Conservation (phyloP, 2,113 vertebrate genomes). For the Anguilla rostrata region DNA sequence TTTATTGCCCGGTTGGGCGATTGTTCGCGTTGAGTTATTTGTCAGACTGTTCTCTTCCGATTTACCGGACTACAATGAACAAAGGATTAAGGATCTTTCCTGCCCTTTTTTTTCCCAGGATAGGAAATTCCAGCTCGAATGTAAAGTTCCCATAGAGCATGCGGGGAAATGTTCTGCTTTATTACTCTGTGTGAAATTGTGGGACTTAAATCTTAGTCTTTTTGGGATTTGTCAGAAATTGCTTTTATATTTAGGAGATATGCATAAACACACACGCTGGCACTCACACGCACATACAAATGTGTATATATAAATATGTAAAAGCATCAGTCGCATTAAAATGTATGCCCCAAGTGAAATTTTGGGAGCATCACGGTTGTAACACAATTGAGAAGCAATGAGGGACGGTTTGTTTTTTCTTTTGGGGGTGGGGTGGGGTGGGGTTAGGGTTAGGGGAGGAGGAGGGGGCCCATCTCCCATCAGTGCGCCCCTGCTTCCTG, state of each 20-base stretch:
- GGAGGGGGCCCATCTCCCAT: neutral
- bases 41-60: neutral
- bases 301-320: too few species aligned
- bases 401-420: neutral
- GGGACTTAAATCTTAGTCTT: neutral
- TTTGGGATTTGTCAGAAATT: neutral
- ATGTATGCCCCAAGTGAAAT: too few species aligned
- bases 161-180: neutral
- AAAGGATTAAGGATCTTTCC: neutral
- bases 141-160: neutral
- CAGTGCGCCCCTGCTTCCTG: neutral
- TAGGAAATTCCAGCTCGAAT: slow-evolving; percentile 3
- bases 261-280: too few species aligned
- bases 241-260: too few species aligned
- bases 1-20: neutral
- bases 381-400: too few species aligned
- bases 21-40: neutral
- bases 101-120: slow-evolving; percentile 1
- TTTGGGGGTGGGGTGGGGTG: neutral
- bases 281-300: too few species aligned
- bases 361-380: too few species aligned
- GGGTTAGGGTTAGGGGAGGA: neutral
- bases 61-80: neutral
- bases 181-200: neutral
- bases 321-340: too few species aligned